Evolutionary conservation across 2,888 invertebrate species (phyloP), one percentile per base, ranked within the genome.

Genomic region (Ceraclea dissimilis): DNA sequence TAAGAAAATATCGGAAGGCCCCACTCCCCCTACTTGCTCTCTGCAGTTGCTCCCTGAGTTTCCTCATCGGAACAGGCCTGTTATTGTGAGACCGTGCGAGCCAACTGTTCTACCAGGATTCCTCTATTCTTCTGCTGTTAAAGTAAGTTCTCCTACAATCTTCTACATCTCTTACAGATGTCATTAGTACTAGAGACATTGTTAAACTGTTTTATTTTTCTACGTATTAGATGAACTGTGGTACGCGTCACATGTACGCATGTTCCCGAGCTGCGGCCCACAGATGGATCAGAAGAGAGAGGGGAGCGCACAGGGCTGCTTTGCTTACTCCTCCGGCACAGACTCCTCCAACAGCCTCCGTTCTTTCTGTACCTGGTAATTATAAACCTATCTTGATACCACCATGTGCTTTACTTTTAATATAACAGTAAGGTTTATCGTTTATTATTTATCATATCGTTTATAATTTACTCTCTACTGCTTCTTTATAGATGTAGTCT

Each of bases 41-140:
- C 34, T 58, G 2, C 58, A 58, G 33, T 52, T 81, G 10, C 64
- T 80, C 44, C 80, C 81, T 11, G 83, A 84, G 67, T 79, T 83
- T 66, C 75, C 75, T 1, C 83, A 86, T 70, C 72, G 74, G 50
- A 77, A 77, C 55, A 74, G 83, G 34, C 71, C 79, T 31, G 75
- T 84, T 0, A 66, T 70, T 13, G 65, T 69, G 2, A 73, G 76
- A 60, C 58, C 66, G 1, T 77, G 75, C 58, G 74, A 79, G 67
- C 79, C 82, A 5, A 84, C 88, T 1, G 73, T 79, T 46, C 68
- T 90, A 66, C 90, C 90, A 0, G 67, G 75, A 10, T 86, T 88
- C 69, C 69, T 92, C 22, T 83, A 80, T 65, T 81, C 83, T 57
- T 74, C 79, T 31, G 84, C 84, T 66, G 84, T 84, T 51, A 88